Evolutionary conservation across 1,140 invertebrate genomes (phyloP), one percentile per base, ranked within the genome.

Genomic region (Hesperophylax magnus): DNA sequence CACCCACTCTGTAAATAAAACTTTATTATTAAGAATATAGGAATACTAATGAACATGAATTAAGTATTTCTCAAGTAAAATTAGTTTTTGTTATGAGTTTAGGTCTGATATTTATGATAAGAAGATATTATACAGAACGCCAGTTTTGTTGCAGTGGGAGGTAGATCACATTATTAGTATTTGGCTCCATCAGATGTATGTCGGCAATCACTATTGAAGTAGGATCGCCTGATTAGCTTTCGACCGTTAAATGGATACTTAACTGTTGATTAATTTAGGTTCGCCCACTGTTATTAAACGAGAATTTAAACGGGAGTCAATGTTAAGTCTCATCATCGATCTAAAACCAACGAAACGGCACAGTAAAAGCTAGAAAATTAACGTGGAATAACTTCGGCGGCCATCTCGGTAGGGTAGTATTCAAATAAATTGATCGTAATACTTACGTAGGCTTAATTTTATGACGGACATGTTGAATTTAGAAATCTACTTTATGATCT

Each of bases 361-460:
- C 20, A 72, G 53, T 72, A 72, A 72, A 72, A 52, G 39, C 9
- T 53, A 20, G 47, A 15, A 27, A 54, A 77, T 77, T 77, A 65
- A 54, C 58, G 27, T 27, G 61, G 24, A 77, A 61, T 65, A 61
- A 77, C 24, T 34, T 53, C 39, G 2, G 75, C 3, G 39, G 34
- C 75, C 39, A 65, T 77, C 61, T 22, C 31, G 69, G 22, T 20
- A 54, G 52, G 52, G 22, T 24, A 27, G 39, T 47, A 56, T 78
- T 78, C 18, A 71, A 78, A 78, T 78, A 78, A 78, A 60, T 78
- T 53, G 63, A 69, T 78, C 20, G 63, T 67, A 78, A 71, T 78
- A 71, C 67, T 78, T 67, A 69, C 58, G 65, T 39, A 71, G 53
- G 52, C 53, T 71, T 71, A 71, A 71, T 54, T 78, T 78, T 78